These are phyloP conservation scores for Centroberyx gerrardi DNA, from an alignment of 2,797 vertebrate species.

Conservation along the genomic window DNA sequence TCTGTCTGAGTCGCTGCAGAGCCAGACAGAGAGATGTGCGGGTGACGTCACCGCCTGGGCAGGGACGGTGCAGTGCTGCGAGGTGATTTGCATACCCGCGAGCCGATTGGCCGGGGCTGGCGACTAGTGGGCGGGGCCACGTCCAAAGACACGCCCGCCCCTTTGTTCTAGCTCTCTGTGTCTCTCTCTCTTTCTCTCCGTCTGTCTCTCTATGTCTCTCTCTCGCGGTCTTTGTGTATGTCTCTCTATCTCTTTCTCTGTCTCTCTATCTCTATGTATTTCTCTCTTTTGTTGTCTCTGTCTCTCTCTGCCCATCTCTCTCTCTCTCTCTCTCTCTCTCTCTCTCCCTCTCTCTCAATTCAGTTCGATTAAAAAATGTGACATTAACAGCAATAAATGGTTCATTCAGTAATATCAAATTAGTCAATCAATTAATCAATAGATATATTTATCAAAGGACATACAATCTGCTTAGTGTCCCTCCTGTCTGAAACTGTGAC, in stretches of 20 bases:
- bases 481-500: too few species aligned
- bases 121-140: constrained; percentile 66
- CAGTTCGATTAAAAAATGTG: too few species aligned
- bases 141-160: constrained; percentile 29
- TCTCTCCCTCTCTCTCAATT: constrained; percentile 48
- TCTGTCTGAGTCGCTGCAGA: constrained; percentile 89
- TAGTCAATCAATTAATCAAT: not conserved
- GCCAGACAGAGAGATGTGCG: constrained; percentile 88
- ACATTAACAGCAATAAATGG: not conserved
- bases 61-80: constrained; percentile 84
- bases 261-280: constrained; percentile 53
- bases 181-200: too few species aligned
- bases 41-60: constrained; percentile 86
- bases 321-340: constrained; percentile 63
- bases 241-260: too few species aligned
- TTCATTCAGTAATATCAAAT: too few species aligned
- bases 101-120: constrained; percentile 82
- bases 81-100: constrained; percentile 74
- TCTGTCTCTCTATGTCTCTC: too few species aligned
- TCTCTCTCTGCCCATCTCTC: constrained; percentile 36
- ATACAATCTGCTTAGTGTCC: not conserved
- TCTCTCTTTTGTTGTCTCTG: constrained; percentile 58
- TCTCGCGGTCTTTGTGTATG: too few species aligned
- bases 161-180: constrained; percentile 87
- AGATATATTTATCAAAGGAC: not conserved